Evolutionary conservation across 2,888 invertebrate species (phyloP).

Genomic region (Torymus texanus): DNA sequence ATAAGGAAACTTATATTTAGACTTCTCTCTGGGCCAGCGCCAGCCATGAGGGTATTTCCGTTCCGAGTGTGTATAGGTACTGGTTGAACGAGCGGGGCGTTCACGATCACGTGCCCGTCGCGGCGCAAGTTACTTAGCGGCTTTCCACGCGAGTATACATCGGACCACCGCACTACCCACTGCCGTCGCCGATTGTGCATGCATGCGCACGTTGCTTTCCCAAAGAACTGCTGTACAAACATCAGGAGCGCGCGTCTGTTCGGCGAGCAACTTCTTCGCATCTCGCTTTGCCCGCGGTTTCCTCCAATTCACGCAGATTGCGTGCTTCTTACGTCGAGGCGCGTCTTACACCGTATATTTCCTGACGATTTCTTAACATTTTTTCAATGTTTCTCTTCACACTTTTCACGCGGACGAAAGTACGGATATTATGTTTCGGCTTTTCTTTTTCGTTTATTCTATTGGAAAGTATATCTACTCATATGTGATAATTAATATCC

Average conservation of each 20-base stretch:
- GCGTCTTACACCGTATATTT: not conserved
- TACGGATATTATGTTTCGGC: too few species aligned
- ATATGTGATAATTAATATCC: too few species aligned
- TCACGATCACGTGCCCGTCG: not conserved
- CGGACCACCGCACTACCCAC: too few species aligned
- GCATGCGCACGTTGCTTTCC: too few species aligned
- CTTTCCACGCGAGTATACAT: not conserved
- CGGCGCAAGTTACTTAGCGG: not conserved
- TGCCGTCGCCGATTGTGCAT: too few species aligned
- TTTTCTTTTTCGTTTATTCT: too few species aligned
- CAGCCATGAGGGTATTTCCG: conserved; percentile 64
- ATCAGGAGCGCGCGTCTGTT: too few species aligned
- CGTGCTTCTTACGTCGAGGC: not conserved
- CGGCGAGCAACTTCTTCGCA: conserved; percentile 3
- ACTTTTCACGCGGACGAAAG: too few species aligned
- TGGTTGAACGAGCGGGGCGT: not conserved
- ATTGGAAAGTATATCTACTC: too few species aligned
- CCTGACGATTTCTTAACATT: not conserved
- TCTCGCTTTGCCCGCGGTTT: not conserved
- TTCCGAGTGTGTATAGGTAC: conserved; percentile 56
- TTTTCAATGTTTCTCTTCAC: conserved; percentile 1
- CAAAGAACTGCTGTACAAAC: not conserved
- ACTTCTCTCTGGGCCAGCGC: conserved; percentile 62
- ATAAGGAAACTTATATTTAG: conserved; percentile 65
- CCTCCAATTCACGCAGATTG: not conserved